Conservation (phyloP, 2,797 vertebrate genomes). For the Pipistrellus nathusii region DNA sequence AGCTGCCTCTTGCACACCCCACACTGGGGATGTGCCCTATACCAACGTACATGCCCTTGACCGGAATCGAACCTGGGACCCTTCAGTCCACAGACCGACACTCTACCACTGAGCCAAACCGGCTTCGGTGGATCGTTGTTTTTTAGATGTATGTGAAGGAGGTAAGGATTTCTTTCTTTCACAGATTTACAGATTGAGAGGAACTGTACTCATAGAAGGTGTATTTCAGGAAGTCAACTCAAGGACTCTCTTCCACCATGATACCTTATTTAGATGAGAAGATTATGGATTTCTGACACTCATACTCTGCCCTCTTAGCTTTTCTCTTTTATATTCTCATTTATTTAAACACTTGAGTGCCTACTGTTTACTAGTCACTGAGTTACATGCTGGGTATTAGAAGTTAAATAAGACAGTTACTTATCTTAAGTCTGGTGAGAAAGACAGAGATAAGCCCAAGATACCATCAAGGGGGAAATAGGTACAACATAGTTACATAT, state of each 20-base stretch:
- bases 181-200: neutral
- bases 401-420: neutral
- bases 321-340: neutral
- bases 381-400: neutral
- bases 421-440: neutral
- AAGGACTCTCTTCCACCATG: neutral
- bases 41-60: too few species aligned
- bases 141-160: neutral
- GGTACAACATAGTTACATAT: neutral
- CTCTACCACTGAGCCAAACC: too few species aligned
- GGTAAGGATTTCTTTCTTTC: neutral
- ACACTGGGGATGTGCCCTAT: too few species aligned
- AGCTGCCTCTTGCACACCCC: too few species aligned
- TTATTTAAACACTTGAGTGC: neutral
- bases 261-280: neutral
- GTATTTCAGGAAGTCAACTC: neutral
- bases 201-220: neutral
- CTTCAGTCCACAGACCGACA: too few species aligned
- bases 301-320: neutral
- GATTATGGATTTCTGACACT: neutral
- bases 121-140: too few species aligned
- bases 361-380: neutral
- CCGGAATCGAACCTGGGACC: too few species aligned
- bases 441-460: neutral
- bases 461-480: neutral